Conservation (phyloP, 1,140 invertebrate genomes). For the Plodia interpunctella region DNA sequence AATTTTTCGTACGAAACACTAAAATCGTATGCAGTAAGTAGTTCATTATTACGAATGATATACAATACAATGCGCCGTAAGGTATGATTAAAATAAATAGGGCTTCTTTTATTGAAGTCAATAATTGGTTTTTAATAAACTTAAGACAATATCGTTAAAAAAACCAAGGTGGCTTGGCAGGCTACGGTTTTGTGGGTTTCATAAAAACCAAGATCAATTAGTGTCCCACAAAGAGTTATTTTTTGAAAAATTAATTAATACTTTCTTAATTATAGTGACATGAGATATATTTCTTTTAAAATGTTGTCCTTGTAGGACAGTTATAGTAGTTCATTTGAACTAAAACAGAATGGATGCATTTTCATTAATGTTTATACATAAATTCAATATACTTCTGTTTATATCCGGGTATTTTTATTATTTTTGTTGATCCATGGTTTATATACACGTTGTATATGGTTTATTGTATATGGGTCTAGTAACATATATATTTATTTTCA, state of each 20-base stretch:
- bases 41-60: constrained; percentile 10
- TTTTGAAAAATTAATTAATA: background rate
- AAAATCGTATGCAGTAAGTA: constrained; percentile 17
- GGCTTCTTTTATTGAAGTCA: constrained; percentile 30
- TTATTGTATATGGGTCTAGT: no score
- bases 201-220: background rate
- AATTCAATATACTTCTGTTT: no score
- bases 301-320: no score
- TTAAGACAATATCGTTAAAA: constrained; percentile 10
- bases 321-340: no score
- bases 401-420: no score
- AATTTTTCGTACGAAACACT: constrained; percentile 10
- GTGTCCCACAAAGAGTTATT: background rate
- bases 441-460: no score
- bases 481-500: no score
- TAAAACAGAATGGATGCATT: no score
- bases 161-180: constrained; percentile 1
- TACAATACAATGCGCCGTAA: constrained; percentile 20
- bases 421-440: no score
- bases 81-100: constrained; percentile 33
- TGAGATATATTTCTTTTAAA: no score
- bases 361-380: no score
- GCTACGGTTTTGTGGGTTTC: background rate
- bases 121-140: constrained; percentile 50
- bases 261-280: background rate